Evolutionary conservation across 2,113 vertebrate species (phyloP), one percentile per base, ranked within the genome.

Genomic region (Malurus alboscapulatus): DNA sequence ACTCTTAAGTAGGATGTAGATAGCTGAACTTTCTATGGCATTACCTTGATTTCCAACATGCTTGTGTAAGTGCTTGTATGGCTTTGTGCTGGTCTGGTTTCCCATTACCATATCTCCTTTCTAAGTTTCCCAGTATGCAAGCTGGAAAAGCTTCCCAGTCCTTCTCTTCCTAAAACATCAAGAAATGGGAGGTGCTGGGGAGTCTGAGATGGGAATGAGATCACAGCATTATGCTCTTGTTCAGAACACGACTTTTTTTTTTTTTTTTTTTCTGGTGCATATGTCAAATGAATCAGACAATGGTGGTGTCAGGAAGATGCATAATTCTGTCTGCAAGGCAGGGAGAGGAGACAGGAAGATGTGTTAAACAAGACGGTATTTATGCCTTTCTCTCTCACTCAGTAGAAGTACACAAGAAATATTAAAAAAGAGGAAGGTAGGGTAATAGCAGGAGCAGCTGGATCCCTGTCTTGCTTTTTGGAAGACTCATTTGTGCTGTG

Each of bases 281-380:
- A 87, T 90, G 80, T 93, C 83, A 94, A 82, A 50, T 93, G 94
- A 92, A 72, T 94, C 84, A 93, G 76, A 92, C 95, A 94, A 61
- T 61, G 53, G 40, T 84, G 62, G 83, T 89, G 88, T 84, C 73
- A 71, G 82, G 65, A 96, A 96, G 94, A 96, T 93, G 85, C 87
- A 95, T 94, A 94, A 94, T 67, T 67, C 89, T 81, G 83, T 96
- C 84, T 54, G 80, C 88, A 82, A 76, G 80, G 40, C 90, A 92
- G 77, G 57, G 38, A 85, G 62, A 92, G 78, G 90, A 92, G 89
- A 90, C 68, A 93, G 74, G 34, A 73, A 89, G 83, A 62, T 86
- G 76, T 48, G 63, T 81, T 90, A 75, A 96, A 90, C 75, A 76
- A 45, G 47, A 79, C 1, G 3, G 20, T 85, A 94, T 87, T 90